Conservation (phyloP, 2,888 invertebrate species). For the Eretmocerus hayati region DNA sequence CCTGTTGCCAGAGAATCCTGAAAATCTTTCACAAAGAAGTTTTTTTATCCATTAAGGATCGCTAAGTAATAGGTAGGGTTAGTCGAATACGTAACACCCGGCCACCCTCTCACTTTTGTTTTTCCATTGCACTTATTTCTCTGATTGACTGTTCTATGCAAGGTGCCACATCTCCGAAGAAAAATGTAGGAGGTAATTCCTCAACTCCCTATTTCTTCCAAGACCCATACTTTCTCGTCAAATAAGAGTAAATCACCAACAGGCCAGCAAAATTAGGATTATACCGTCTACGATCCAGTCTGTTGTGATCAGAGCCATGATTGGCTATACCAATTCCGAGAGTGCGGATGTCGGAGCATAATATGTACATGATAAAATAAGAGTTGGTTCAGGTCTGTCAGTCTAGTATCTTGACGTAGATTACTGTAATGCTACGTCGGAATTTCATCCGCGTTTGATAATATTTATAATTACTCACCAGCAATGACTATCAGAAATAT, state of each 20-base stretch:
- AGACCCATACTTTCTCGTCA: constrained; percentile 34
- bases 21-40: constrained; percentile 47
- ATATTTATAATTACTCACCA: too few species aligned
- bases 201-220: constrained; percentile 44
- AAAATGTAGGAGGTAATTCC: constrained; percentile 37
- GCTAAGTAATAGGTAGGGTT: constrained; percentile 45
- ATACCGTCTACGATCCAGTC: background rate
- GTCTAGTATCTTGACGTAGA: too few species aligned
- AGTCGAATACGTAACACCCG: constrained; percentile 45
- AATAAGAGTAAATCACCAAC: constrained; percentile 26
- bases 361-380: too few species aligned
- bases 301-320: background rate
- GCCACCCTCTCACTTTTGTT: constrained; percentile 36
- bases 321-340: too few species aligned
- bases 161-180: constrained; percentile 46
- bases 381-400: too few species aligned
- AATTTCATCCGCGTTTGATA: too few species aligned
- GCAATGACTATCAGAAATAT: too few species aligned
- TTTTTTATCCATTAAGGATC: constrained; percentile 47
- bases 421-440: too few species aligned
- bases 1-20: constrained; percentile 42
- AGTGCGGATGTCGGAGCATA: too few species aligned
- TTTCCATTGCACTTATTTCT: constrained; percentile 38
- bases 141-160: constrained; percentile 40
- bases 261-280: background rate